Evolutionary conservation across 2,797 vertebrate genomes (phyloP).

Genomic region (Aphelocoma californica): DNA sequence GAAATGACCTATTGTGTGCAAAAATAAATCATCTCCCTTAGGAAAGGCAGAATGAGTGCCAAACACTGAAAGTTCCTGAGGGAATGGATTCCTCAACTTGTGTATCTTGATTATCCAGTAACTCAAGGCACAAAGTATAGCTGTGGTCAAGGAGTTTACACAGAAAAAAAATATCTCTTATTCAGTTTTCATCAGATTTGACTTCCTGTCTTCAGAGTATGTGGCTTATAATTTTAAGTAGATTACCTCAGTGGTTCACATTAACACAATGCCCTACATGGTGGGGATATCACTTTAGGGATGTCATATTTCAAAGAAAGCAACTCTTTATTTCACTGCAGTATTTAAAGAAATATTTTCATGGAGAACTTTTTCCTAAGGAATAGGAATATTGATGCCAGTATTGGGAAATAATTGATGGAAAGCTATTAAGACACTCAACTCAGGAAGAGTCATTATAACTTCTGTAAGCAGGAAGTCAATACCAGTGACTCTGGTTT

Average conservation of each 20-base stretch:
- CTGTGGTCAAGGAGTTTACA: background rate
- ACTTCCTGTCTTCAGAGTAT: background rate
- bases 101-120: background rate
- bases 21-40: background rate
- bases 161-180: background rate
- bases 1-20: background rate
- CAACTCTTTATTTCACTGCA: background rate
- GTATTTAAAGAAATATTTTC: background rate
- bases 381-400: background rate
- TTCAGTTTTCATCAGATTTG: background rate
- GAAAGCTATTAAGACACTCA: background rate
- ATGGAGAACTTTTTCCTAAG: background rate
- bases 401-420: background rate
- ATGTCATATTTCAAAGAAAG: background rate
- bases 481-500: background rate
- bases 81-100: background rate
- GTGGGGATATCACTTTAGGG: background rate
- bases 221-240: background rate
- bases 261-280: background rate
- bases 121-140: background rate
- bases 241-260: background rate
- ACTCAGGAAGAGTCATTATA: background rate
- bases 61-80: background rate
- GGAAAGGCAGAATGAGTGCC: background rate
- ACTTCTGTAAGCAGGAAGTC: background rate